A percentile compares a stretch with the other conserved stretches of the same genome.
Evolutionary conservation across 2,888 invertebrate species (phyloP).

Genomic region (Oligia strigilis): DNA sequence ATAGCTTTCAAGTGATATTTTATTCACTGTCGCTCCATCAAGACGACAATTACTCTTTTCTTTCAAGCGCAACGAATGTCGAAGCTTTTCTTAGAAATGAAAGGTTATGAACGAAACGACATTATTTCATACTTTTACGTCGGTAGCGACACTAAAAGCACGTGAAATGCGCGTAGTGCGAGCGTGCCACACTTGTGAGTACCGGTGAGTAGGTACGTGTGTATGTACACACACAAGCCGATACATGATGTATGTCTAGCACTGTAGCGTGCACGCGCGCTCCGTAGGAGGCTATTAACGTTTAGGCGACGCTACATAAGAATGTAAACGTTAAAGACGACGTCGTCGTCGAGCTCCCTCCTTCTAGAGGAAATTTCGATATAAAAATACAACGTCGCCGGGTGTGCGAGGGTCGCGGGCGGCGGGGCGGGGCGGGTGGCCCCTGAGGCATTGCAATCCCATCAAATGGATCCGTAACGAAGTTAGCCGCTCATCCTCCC

Average conservation of each 20-base stretch:
- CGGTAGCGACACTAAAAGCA: conserved; percentile 84
- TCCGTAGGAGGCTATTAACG: conserved; percentile 88
- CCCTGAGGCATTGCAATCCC: conserved; percentile 92
- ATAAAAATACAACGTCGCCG: conserved; percentile 89
- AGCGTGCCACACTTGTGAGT: conserved; percentile 59
- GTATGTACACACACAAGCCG: conserved; percentile 55
- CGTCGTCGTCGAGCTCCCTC: conserved; percentile 84
- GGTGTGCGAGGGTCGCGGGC: conserved; percentile 73
- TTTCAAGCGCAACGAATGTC: conserved; percentile 78
- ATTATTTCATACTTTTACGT: conserved; percentile 83
- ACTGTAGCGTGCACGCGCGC: conserved; percentile 77
- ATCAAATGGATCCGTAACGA: conserved; percentile 95
- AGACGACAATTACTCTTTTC: conserved; percentile 79
- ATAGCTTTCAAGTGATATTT: conserved; percentile 76
- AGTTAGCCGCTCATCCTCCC: conserved; percentile 92
- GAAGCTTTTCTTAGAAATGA: conserved; percentile 82
- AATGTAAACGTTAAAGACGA: conserved; percentile 91
- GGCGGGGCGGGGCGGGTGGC: conserved; percentile 78
- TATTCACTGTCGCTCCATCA: conserved; percentile 78
- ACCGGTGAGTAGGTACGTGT: conserved; percentile 53
- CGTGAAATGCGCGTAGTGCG: conserved; percentile 80
- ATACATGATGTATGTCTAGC: conserved; percentile 57
- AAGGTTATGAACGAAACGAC: conserved; percentile 82
- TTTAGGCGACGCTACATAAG: conserved; percentile 90
- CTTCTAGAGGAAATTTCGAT: conserved; percentile 90